Percentiles rank a stretch among this genome's conserved stretches.
These are phyloP conservation scores for Sebastes schlegelii DNA, from an alignment of 2,113 vertebrate species.

Conservation along the genomic window DNA sequence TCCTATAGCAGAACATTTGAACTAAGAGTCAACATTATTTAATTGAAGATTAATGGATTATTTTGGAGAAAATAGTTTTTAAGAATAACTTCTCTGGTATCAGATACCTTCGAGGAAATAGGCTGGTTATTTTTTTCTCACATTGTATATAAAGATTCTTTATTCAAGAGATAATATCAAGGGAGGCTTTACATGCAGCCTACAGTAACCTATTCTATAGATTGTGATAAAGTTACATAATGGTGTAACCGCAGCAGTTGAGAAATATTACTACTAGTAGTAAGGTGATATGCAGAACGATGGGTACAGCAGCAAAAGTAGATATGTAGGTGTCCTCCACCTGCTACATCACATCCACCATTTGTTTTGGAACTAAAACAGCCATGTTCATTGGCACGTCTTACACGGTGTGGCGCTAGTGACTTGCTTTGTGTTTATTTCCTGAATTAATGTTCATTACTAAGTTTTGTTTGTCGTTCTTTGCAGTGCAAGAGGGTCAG, in stretches of 20 bases:
- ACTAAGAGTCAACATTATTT: background rate
- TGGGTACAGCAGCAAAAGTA: conserved; percentile 38
- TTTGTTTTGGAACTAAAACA: conserved; percentile 10
- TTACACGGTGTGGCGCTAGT: conserved; percentile 15
- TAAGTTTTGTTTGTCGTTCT: conserved; percentile 57
- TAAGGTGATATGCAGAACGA: background rate
- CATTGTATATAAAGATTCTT: background rate
- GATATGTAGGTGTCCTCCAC: conserved; percentile 45
- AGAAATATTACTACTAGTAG: background rate
- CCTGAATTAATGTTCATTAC: conserved; percentile 68
- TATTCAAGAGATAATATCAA: background rate
- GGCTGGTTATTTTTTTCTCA: background rate
- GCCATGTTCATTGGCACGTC: conserved; percentile 4
- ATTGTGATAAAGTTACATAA: background rate
- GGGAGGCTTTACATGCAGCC: background rate
- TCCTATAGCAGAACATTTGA: background rate
- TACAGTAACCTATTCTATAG: background rate
- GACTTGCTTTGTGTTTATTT: conserved; percentile 39
- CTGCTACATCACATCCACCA: conserved; percentile 49
- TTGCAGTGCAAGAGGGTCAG: conserved; percentile 57
- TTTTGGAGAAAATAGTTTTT: background rate
- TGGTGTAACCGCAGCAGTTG: background rate
- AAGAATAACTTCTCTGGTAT: background rate
- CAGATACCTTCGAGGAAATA: background rate
- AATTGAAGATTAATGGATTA: background rate